Evolutionary conservation across 2,888 invertebrate genomes (phyloP).

Genomic region (Heliconius charithonia): DNA sequence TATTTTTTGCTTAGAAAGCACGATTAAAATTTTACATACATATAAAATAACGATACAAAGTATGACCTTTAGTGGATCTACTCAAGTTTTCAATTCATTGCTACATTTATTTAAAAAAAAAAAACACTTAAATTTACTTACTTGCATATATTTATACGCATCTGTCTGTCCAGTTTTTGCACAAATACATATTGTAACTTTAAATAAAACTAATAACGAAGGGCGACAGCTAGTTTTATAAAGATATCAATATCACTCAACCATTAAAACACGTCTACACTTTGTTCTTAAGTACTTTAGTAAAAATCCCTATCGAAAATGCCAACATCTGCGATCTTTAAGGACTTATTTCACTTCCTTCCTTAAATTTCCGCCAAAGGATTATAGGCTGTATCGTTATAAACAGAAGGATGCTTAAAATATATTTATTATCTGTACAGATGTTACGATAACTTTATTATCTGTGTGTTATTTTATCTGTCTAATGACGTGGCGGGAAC

Average conservation of each 20-base stretch:
- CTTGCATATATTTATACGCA: slow-evolving; percentile 4
- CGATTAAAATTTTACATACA: not conserved
- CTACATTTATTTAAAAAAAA: not conserved
- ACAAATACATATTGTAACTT: slow-evolving; percentile 6
- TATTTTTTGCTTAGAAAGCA: too few relatives aligned
- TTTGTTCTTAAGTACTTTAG: slow-evolving; percentile 32
- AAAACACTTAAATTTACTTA: not conserved
- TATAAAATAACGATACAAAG: not conserved
- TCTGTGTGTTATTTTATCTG: slow-evolving; percentile 63
- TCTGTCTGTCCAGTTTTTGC: slow-evolving; percentile 19
- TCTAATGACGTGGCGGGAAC: slow-evolving; percentile 67
- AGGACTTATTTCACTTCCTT: slow-evolving; percentile 52
- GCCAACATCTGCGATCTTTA: slow-evolving; percentile 48
- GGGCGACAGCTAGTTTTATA: slow-evolving; percentile 17
- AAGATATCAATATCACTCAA: slow-evolving; percentile 13
- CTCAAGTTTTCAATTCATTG: slow-evolving; percentile 4
- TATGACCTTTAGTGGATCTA: not conserved
- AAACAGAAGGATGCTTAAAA: slow-evolving; percentile 26
- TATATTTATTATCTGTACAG: slow-evolving; percentile 53
- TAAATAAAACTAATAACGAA: not conserved
- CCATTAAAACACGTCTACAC: slow-evolving; percentile 26
- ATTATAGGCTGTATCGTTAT: slow-evolving; percentile 30
- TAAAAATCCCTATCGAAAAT: slow-evolving; percentile 42
- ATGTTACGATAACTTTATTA: slow-evolving; percentile 63
- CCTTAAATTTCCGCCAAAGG: slow-evolving; percentile 41